A percentile compares a stretch with the other conserved stretches of the same genome.
Conservation (phyloP, 2,113 vertebrate species). For the Willisornis vidua region DNA sequence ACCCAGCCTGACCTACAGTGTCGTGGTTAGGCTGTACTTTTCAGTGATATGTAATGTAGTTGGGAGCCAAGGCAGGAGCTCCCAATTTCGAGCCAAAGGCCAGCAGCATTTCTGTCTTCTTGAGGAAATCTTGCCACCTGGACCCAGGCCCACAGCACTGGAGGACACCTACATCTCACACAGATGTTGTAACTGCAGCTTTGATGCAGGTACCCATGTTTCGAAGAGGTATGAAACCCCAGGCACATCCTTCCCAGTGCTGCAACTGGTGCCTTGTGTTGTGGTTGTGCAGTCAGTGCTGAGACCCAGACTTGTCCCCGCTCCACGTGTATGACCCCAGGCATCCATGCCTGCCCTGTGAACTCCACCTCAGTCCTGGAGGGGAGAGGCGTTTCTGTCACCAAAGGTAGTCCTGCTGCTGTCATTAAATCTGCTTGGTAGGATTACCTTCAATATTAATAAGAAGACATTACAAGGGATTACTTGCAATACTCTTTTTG, state of each 20-base stretch:
- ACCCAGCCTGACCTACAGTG: neutral
- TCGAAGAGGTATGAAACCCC: neutral
- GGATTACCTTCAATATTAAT: neutral
- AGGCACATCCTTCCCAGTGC: accelerated
- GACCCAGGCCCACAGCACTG: neutral
- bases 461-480: neutral
- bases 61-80: neutral
- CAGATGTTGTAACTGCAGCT: neutral
- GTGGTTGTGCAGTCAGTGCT: accelerated
- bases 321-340: accelerated
- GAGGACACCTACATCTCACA: neutral
- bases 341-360: accelerated
- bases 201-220: neutral
- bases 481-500: neutral
- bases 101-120: neutral
- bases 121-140: neutral
- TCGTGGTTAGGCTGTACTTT: neutral
- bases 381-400: accelerated
- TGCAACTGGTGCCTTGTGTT: neutral
- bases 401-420: neutral
- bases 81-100: neutral
- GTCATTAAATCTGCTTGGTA: neutral
- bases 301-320: neutral
- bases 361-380: neutral
- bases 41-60: accelerated